These are phyloP conservation scores for Aphelocoma coerulescens DNA, from an alignment of 2,113 vertebrate genomes.

Conservation along the genomic window DNA sequence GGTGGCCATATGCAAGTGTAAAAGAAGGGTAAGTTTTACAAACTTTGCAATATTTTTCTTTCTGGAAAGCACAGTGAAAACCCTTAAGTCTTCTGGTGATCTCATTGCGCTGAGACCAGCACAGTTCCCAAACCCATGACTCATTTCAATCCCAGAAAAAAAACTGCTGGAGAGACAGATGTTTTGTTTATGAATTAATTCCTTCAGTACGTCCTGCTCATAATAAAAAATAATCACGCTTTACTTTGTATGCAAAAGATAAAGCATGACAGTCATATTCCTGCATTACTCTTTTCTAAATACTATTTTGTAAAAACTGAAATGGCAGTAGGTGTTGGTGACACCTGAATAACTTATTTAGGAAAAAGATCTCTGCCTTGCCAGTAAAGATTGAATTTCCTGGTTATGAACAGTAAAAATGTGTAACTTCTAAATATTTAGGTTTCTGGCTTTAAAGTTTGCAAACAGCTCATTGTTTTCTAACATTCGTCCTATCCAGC, in stretches of 20 bases:
- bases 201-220: neutral
- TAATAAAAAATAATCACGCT: neutral
- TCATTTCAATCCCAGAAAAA: neutral
- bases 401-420: neutral
- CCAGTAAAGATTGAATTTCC: neutral
- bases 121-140: slow-evolving; percentile 18
- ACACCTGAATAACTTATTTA: neutral
- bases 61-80: neutral
- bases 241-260: neutral
- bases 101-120: neutral
- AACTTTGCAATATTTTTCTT: neutral
- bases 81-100: neutral
- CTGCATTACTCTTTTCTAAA: neutral
- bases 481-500: neutral
- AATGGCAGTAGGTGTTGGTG: neutral
- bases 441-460: neutral
- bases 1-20: neutral
- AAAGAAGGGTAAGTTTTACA: neutral
- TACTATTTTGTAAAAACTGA: neutral
- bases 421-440: neutral
- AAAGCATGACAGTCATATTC: neutral
- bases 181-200: slow-evolving; percentile 43
- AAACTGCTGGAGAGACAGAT: neutral
- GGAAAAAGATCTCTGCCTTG: neutral
- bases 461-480: neutral